Base-by-base conservation (phyloP, 2,797 vertebrate genomes). In the Vireo griseus region DNA sequence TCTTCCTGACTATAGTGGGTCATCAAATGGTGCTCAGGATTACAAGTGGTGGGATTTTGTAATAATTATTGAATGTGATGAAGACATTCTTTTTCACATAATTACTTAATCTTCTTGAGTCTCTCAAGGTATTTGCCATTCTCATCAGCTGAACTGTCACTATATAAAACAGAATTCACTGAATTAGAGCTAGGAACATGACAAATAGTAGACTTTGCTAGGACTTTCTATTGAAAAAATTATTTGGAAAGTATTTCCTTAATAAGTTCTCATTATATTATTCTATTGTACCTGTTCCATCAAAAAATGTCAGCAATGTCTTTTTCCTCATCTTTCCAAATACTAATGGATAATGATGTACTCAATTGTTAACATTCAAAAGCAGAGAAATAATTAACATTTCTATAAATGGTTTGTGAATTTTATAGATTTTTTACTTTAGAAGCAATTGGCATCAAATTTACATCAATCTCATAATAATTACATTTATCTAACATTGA, bases 231-330 rank as follows among this genome's bases (percentile, higher is more conserved):
- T 40, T 92, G 66, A 86, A 92, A 78, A 92, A 77, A 88, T 86
- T 85, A 93, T 93, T 89, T 91, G 75, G 76, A 96, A 93, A 94
- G 44, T 80, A 92, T 66, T 96, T 92, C 69, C 50, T 86, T 90
- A 92, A 73, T 80, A 51, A 73, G 67, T 48, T 93, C 54, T 93
- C 65, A 83, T 68, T 51, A 92, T 88, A 86, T 58, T 93, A 92
- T 58, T 86, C 55, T 71, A 73, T 79, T 86, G 71, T 68, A 79
- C 22, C 67, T 58, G 48, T 97, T 91, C 48, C 58, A 86, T 88
- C 51, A 91, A 88, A 92, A 93, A 69, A 48, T 71, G 79, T 86
- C 69, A 92, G 39, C 92, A 16, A 63, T 65, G 39, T 78, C 65
- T 94, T 90, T 83, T 87, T 47, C 54, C 44, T 28, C 59, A 65